Percentiles rank a stretch among this genome's conserved stretches.
Evolutionary conservation across 2,113 vertebrate species (phyloP).

Genomic region (Xenotilapia leptura): DNA sequence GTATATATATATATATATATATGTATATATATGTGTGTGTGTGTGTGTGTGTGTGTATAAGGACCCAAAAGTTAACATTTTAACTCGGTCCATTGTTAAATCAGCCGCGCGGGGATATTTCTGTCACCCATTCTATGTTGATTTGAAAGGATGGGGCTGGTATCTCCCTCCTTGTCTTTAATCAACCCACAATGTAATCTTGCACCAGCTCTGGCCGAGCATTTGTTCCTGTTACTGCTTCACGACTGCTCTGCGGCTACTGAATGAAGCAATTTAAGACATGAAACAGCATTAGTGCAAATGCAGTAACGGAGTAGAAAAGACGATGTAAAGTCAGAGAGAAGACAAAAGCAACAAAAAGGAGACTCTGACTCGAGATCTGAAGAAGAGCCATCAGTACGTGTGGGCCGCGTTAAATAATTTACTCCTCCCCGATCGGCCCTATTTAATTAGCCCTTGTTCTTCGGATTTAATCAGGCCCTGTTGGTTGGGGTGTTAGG

Average conservation of each 20-base stretch:
- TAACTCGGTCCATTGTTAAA: neutral
- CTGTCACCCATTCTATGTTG: slow-evolving; percentile 1
- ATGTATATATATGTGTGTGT: rapidly evolving
- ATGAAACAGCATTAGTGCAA: slow-evolving; percentile 25
- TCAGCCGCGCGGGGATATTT: neutral
- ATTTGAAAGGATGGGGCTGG: neutral
- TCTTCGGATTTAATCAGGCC: slow-evolving; percentile 69
- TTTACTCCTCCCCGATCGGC: slow-evolving; percentile 76
- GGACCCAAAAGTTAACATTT: neutral
- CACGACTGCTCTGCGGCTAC: neutral
- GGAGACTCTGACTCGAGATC: slow-evolving; percentile 19
- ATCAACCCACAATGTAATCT: slow-evolving; percentile 42
- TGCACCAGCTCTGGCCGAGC: neutral
- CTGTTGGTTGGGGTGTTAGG: slow-evolving; percentile 16
- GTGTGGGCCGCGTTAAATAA: slow-evolving; percentile 74
- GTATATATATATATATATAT: rapidly evolving
- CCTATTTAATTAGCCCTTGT: slow-evolving; percentile 81
- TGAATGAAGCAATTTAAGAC: slow-evolving; percentile 26
- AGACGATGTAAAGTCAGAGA: neutral
- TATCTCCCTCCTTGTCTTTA: slow-evolving; percentile 3
- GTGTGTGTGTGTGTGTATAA: neutral
- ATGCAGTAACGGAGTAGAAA: slow-evolving; percentile 8
- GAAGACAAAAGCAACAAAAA: slow-evolving; percentile 1
- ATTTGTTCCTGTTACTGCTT: slow-evolving; percentile 19
- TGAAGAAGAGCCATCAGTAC: slow-evolving; percentile 40